Evolutionary conservation across 2,797 vertebrate species (phyloP), one percentile per base, ranked within the genome.

Genomic region (Mormyrops boulengeri): DNA sequence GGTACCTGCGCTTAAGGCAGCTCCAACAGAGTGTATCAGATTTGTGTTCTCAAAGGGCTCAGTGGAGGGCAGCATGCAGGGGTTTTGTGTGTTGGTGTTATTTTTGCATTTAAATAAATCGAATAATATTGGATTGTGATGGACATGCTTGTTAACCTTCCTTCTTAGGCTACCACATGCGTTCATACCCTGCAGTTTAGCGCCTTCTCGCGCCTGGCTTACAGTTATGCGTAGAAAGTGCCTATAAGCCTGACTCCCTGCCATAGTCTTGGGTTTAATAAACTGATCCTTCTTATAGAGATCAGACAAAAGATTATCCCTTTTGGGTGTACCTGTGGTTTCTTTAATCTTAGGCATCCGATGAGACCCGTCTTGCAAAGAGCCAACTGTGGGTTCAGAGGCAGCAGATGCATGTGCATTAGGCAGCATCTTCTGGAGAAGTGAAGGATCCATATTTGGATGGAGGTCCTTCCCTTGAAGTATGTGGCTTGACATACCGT

Each of bases 301-400:
- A 44, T 88, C 82, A 88, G 80, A 86, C 90, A 85, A 90, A 89
- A 84, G 87, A 88, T 44, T 2, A 91, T 91, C 90, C 93, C 92
- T 93, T 95, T 94, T 92, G 95, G 95, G 96, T 96, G 96, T 99
- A 99, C 99, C 99, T 99, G 99, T 99, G 95, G 99, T 99, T 98
- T 99, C 99, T 95, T 99, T 99, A 92, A 99, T 99, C 95, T 99
- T 99, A 94, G 98, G 96, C 93, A 98, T 95, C 92, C 98, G 96
- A 94, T 99, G 98, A 93, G 96, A 95, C 92, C 97, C 96, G 1
- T 99, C 98, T 92, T 97, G 95, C 93, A 97, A 94, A 44, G 95
- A 96, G 90, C 96, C 96, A 0, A 97, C 97, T 30, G 97, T 92
- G 1, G 97, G 95, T 88, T 99, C 98, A 6, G 97, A 94, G 89